Percentiles rank a stretch among this genome's conserved stretches.
These are phyloP conservation scores for Propithecus deckenii DNA, from an alignment of 2,797 vertebrate genomes.

Conservation along the genomic window DNA sequence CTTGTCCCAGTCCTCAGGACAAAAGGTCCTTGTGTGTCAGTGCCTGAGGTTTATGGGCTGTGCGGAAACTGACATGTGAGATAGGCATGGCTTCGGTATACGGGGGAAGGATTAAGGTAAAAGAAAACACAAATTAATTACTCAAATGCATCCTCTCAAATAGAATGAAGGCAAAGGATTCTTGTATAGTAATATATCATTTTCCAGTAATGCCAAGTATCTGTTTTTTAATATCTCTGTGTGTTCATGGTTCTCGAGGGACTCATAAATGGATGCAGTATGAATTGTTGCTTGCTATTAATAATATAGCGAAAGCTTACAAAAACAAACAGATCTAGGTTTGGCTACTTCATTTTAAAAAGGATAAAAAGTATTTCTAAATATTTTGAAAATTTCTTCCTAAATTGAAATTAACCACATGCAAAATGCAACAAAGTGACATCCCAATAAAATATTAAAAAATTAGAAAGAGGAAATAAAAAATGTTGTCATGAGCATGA, in stretches of 20 bases:
- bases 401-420: not conserved
- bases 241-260: not conserved
- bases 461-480: not conserved
- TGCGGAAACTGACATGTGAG: not conserved
- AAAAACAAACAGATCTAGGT: not conserved
- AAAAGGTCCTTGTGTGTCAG: not conserved
- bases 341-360: conserved; percentile 14
- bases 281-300: not conserved
- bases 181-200: not conserved
- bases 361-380: not conserved
- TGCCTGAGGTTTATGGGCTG: not conserved
- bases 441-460: not conserved
- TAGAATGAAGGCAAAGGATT: not conserved
- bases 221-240: not conserved
- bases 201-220: not conserved
- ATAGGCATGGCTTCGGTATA: not conserved
- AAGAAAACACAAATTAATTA: not conserved
- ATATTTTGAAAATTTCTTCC: not conserved
- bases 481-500: not conserved
- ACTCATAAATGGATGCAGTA: not conserved
- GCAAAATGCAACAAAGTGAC: not conserved
- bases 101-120: not conserved
- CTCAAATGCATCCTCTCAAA: not conserved
- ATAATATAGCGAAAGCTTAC: not conserved
- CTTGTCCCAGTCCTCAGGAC: not conserved